Evolutionary conservation across 2,797 vertebrate species (phyloP), one percentile per base, ranked within the genome.

Genomic region (Mastacembelus armatus): DNA sequence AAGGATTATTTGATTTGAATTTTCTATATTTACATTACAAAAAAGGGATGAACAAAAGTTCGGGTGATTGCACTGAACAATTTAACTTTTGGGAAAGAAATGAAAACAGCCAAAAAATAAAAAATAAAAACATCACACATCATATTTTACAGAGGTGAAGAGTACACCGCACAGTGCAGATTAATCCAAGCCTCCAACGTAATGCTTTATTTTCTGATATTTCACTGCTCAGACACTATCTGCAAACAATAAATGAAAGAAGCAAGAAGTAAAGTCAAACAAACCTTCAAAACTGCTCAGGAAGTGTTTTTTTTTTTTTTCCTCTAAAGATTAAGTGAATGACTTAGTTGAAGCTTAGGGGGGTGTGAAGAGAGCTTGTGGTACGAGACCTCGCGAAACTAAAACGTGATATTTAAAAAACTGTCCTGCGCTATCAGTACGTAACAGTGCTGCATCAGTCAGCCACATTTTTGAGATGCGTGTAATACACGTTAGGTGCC

Each of bases 1-100:
- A 52, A 24, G 3, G 32, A 54, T 36, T 35, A 29, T 35, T 49
- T 4, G 24, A 27, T 56, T 67, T 68, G 26, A 56, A 59, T 71
- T 50, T 57, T 9, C 38, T 2, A 22, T 30, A 38, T 47, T 35
- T 35, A 68, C 49, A 19, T 61, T 10, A 39, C 7, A 14, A 66
- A 74, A 73, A 47, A n/a, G 15, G 24, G 22, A 19, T 5, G 8
- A n/a, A 50, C 6, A 66, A 58, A 68, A 58, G 40, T 64, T 58
- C 27, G 60, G 14, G 48, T 49, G 40, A 19, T 32, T 44, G 40
- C n/a, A 21, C 3, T 2, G 6, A 26, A 45, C 33, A 39, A 10
- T 32, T 44, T 1, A 32, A 73, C 42, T 60, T 38, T 39, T 49
- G 59, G 21, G 18, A 65, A n/a, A 43, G 5, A 55, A 43, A 44